Conservation (phyloP, 1,140 invertebrate species). For the Zophobas morio region DNA sequence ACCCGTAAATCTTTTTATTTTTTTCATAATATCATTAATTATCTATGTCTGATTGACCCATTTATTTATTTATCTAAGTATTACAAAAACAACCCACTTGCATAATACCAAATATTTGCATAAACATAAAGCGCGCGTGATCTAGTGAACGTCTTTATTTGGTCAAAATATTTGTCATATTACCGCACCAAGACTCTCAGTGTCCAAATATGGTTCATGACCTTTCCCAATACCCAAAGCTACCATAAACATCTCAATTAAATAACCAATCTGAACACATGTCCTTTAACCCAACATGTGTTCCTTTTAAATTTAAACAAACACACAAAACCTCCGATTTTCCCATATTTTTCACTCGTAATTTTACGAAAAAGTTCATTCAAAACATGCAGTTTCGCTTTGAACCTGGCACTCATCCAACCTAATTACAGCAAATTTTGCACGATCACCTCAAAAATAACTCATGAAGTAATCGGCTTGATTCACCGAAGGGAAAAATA, state of each 20-base stretch:
- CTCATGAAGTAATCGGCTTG: neutral
- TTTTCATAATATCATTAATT: no score
- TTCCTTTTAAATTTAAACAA: no score
- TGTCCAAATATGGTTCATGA: conserved; percentile 30
- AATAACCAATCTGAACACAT: neutral
- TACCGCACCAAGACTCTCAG: neutral
- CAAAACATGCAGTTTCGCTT: neutral
- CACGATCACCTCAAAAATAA: conserved; percentile 16
- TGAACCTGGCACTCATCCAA: neutral
- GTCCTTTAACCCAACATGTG: no score
- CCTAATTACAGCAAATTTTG: neutral
- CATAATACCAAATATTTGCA: neutral
- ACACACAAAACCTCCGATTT: no score
- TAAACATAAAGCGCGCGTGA: neutral
- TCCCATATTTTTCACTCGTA: neutral
- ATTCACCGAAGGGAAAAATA: conserved; percentile 66
- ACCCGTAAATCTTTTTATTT: no score
- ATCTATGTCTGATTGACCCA: no score
- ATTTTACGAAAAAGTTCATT: neutral
- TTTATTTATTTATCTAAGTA: no score
- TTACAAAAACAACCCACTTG: conserved; percentile 2
- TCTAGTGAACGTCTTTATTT: conserved; percentile 15
- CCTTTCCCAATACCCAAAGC: conserved; percentile 20
- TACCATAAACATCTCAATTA: neutral
- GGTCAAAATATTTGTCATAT: conserved; percentile 34